These are phyloP conservation scores for Melanogrammus aeglefinus DNA, from an alignment of 2,797 vertebrate genomes.

Conservation along the genomic window DNA sequence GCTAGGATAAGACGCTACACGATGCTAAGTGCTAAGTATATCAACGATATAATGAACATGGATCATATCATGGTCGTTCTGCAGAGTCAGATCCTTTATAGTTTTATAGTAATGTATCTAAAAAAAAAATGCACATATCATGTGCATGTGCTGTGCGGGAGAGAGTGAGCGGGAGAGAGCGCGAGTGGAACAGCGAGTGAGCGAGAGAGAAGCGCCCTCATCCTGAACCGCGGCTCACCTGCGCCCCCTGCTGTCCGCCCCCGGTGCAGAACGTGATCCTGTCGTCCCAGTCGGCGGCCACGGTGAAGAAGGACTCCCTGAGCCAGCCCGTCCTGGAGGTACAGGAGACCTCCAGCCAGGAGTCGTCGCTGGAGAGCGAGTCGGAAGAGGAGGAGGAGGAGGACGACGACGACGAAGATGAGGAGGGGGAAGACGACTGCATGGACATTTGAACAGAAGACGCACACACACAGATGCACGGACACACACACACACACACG, in stretches of 20 bases:
- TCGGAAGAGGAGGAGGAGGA: conserved; percentile 82
- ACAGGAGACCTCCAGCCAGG: conserved; percentile 96
- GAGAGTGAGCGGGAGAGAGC: neutral
- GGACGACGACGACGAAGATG: conserved; percentile 83
- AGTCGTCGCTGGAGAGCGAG: conserved; percentile 96
- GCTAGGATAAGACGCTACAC: too few species aligned
- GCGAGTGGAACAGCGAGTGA: neutral
- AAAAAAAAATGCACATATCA: too few species aligned
- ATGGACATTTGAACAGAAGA: conserved; percentile 77
- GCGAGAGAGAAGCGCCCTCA: neutral
- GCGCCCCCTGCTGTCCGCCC: conserved; percentile 48
- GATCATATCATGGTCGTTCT: too few species aligned
- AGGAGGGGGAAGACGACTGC: conserved; percentile 89
- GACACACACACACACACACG: neutral
- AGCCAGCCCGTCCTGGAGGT: conserved; percentile 95
- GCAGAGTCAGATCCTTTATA: too few species aligned
- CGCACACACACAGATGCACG: neutral
- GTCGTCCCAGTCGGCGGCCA: conserved; percentile 97
- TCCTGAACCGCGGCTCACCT: conserved; percentile 13
- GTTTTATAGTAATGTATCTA: too few species aligned
- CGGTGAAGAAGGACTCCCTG: conserved; percentile 93
- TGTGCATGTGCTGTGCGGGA: neutral
- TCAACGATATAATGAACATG: neutral
- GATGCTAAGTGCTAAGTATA: neutral
- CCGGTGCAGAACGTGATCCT: conserved; percentile 89